These are phyloP conservation scores for Danaus melanippus DNA, from an alignment of 1,140 invertebrate genomes.

Conservation along the genomic window DNA sequence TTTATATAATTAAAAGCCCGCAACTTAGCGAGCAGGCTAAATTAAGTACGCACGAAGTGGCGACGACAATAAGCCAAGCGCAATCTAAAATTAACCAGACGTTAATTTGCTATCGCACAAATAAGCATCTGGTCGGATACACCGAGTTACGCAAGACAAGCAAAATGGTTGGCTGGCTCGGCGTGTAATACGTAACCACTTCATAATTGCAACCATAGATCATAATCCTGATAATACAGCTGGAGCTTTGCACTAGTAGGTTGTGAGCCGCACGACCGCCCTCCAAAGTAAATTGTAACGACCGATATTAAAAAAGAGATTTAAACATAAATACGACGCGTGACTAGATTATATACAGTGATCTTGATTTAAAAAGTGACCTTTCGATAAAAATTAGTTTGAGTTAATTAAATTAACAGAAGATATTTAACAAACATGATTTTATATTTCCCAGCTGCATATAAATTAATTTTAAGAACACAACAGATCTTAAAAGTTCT, in stretches of 20 bases:
- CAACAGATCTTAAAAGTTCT: no score
- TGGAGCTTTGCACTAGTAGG: conserved; percentile 45
- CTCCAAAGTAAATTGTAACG: conserved; percentile 60
- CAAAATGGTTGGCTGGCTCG: conserved; percentile 36
- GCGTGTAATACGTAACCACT: conserved; percentile 50
- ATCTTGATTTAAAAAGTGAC: conserved; percentile 9
- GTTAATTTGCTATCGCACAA: conserved; percentile 43
- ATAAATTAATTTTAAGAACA: no score
- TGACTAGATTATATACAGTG: conserved; percentile 36
- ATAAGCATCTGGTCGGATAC: conserved; percentile 53
- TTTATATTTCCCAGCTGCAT: no score
- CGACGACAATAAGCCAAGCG: conserved; percentile 46
- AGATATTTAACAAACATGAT: no score
- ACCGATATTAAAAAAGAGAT: conserved; percentile 29
- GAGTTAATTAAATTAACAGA: no score
- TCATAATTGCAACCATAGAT: conserved; percentile 52
- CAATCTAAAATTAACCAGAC: conserved; percentile 33
- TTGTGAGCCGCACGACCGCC: conserved; percentile 51
- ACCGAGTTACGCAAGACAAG: conserved; percentile 59
- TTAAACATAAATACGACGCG: conserved; percentile 14
- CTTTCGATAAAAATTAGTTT: conserved; percentile 1
- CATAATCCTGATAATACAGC: conserved; percentile 56
- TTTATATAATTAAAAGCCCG: background rate
- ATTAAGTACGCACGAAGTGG: conserved; percentile 57
- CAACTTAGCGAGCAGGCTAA: conserved; percentile 39